Conservation (phyloP, 92 coral and sea anemone genomes). For the Montipora capitata region DNA sequence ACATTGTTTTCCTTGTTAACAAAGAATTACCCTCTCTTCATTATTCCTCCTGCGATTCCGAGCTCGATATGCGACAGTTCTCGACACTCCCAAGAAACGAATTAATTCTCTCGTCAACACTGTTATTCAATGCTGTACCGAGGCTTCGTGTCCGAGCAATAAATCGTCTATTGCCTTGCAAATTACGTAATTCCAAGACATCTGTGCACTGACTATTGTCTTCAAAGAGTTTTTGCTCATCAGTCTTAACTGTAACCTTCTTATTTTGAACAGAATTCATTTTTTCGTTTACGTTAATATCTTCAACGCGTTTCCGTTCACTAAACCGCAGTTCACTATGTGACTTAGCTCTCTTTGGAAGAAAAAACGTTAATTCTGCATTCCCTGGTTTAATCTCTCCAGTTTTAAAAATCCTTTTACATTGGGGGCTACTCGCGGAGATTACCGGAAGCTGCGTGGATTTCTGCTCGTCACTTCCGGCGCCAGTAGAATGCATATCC, state of each 20-base stretch:
- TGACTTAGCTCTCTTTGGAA: conserved; percentile 15
- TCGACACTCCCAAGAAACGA: conserved; percentile 59
- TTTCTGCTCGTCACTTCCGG: conserved; percentile 5
- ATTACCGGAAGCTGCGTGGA: conserved; percentile 24
- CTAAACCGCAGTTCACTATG: conserved; percentile 1
- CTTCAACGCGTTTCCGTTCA: background rate
- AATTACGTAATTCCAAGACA: background rate
- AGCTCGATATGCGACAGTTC: background rate
- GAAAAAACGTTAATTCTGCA: background rate
- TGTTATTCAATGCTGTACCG: conserved; percentile 25
- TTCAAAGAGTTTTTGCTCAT: background rate
- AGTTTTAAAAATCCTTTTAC: background rate
- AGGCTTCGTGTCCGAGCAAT: conserved; percentile 47
- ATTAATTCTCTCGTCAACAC: conserved; percentile 39
- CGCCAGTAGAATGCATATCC: conserved; percentile 8
- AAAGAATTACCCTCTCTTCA: too few species aligned
- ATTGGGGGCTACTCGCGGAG: conserved; percentile 1
- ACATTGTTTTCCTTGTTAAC: too few species aligned
- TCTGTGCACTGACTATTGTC: background rate
- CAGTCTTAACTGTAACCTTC: background rate
- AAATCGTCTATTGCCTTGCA: background rate
- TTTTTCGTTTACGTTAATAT: background rate
- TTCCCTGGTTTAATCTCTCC: background rate
- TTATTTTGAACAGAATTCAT: background rate
- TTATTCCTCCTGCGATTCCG: conserved; percentile 16